Percentiles rank a stretch among this genome's conserved stretches.
These are phyloP conservation scores for Aurelia coerulea DNA, from an alignment of 30 jellyfish, hydroid and myxozoan genomes.

Conservation along the genomic window DNA sequence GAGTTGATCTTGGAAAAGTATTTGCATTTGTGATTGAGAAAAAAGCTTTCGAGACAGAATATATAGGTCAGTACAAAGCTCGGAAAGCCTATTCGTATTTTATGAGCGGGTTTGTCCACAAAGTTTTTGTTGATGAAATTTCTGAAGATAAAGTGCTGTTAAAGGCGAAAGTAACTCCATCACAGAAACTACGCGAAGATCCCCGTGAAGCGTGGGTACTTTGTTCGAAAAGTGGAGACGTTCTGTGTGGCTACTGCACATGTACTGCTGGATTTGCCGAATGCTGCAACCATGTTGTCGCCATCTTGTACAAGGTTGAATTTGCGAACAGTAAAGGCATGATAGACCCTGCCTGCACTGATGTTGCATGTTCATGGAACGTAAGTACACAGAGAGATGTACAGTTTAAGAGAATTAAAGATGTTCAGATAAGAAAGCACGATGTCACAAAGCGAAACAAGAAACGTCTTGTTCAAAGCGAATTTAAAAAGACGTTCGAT, in stretches of 20 bases:
- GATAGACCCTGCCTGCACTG: slow-evolving; percentile 56
- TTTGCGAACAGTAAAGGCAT: slow-evolving; percentile 28
- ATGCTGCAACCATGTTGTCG: slow-evolving; percentile 51
- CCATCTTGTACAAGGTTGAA: slow-evolving; percentile 41
- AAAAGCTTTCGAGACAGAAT: slow-evolving; percentile 31
- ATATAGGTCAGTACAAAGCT: slow-evolving; percentile 70
- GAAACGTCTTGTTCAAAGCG: not conserved
- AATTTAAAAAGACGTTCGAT: not conserved
- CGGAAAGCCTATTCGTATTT: slow-evolving; percentile 72
- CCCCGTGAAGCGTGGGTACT: too few species aligned
- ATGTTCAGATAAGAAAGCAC: slow-evolving; percentile 22
- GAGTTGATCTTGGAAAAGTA: slow-evolving; percentile 37
- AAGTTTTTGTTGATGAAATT: slow-evolving; percentile 54
- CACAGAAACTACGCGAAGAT: too few species aligned
- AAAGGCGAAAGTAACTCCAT: slow-evolving; percentile 33
- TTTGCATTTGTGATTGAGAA: slow-evolving; percentile 29
- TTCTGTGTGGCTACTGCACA: slow-evolving; percentile 60
- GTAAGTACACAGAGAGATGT: slow-evolving; percentile 38
- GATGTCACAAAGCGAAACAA: not conserved
- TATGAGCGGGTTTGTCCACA: too few species aligned
- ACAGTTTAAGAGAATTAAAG: slow-evolving; percentile 15
- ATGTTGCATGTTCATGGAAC: slow-evolving; percentile 45
- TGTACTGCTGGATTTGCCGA: slow-evolving; percentile 17
- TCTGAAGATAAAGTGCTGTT: slow-evolving; percentile 45
- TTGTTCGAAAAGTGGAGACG: not conserved